Conservation (phyloP, 2,113 vertebrate species). For the Forbesichthys papilliferus region DNA sequence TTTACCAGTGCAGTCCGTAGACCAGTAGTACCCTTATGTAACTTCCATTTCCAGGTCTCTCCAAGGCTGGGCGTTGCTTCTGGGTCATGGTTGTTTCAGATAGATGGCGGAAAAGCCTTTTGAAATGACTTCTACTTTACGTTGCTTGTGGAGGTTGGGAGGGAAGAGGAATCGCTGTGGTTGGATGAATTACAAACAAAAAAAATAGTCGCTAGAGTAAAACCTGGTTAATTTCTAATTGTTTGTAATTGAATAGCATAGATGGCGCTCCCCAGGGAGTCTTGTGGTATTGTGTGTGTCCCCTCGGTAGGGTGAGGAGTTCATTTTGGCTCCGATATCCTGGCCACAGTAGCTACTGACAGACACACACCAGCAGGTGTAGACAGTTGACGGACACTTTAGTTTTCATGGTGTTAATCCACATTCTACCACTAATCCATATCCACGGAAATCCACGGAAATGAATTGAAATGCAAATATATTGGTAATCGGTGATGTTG, state of each 20-base stretch:
- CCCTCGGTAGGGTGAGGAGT: slow-evolving; percentile 72
- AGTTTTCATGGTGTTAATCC: too few relatives aligned
- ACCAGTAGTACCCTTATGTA: too few relatives aligned
- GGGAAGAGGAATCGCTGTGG: neutral
- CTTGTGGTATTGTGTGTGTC: slow-evolving; percentile 17
- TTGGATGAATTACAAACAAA: neutral
- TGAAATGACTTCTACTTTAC: neutral
- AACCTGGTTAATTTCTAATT: neutral
- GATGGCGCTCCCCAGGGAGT: slow-evolving; percentile 22
- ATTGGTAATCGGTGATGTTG: too few relatives aligned
- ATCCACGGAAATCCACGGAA: too few relatives aligned
- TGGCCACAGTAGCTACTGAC: slow-evolving; percentile 45
- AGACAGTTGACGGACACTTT: neutral
- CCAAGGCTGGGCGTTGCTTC: slow-evolving; percentile 20
- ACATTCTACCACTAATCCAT: too few relatives aligned
- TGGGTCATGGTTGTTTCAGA: slow-evolving; percentile 13
- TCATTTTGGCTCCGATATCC: slow-evolving; percentile 46
- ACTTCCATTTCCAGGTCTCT: slow-evolving; percentile 5
- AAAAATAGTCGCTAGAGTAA: neutral
- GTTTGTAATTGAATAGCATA: slow-evolving; percentile 8
- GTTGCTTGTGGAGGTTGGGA: slow-evolving; percentile 1
- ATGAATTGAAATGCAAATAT: too few relatives aligned
- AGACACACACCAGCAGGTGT: slow-evolving; percentile 62
- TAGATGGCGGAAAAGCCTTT: neutral
- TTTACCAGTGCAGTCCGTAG: neutral